These are phyloP conservation scores for Neosilurus mollespiculum DNA, from an alignment of 2,797 vertebrate genomes.

Conservation along the genomic window DNA sequence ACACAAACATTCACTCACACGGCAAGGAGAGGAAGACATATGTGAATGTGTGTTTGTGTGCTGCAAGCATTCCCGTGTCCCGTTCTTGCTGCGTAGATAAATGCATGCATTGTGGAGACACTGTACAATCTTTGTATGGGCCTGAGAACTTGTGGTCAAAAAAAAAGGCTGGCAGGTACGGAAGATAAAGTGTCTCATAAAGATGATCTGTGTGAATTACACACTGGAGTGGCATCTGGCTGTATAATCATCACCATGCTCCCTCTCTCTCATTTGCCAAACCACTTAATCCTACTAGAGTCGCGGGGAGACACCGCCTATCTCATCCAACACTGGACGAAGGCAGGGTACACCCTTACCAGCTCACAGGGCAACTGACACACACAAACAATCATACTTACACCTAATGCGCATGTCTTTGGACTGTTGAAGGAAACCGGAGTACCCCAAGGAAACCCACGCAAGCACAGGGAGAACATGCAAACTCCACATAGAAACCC, in stretches of 20 bases:
- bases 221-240: slow-evolving; percentile 44
- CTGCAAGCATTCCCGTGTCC: slow-evolving; percentile 56
- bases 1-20: not conserved
- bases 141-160: slow-evolving; percentile 17
- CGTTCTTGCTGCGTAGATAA: slow-evolving; percentile 50
- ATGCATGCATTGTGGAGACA: slow-evolving; percentile 55
- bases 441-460: no score
- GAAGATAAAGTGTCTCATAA: slow-evolving; percentile 46
- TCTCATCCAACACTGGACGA: no score
- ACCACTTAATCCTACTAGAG: no score
- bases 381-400: no score
- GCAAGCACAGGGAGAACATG: no score
- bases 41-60: slow-evolving; percentile 56
- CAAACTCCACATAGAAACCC: no score
- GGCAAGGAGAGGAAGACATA: not conserved
- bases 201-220: slow-evolving; percentile 42
- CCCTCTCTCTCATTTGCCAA: no score
- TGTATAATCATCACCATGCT: slow-evolving; percentile 24
- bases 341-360: no score
- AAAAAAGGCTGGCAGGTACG: slow-evolving; percentile 44
- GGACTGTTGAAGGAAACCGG: no score
- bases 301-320: no score
- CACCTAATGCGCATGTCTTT: no score
- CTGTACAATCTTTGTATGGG: slow-evolving; percentile 44
- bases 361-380: no score